A percentile compares a stretch with the other conserved stretches of the same genome.
phyloP scores from a whole-genome alignment of 2,888 invertebrate genomes.

The Oeneis ivallda region DNA sequence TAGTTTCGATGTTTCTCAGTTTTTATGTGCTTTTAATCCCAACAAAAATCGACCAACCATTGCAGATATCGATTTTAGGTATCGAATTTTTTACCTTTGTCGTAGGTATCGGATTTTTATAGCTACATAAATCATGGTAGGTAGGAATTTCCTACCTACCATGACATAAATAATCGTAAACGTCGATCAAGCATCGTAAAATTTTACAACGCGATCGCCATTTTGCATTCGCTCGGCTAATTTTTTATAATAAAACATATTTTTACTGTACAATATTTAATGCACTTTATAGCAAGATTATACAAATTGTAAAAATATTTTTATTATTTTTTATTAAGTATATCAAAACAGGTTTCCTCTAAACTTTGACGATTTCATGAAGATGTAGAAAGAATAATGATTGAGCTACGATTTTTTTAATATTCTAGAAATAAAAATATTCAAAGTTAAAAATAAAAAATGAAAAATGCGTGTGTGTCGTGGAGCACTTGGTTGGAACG shows the following conservation, averaged over 20 bases:
- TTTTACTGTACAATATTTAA: constrained; percentile 19
- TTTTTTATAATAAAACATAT: too few species aligned
- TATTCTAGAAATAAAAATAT: too few species aligned
- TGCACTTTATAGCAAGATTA: constrained; percentile 22
- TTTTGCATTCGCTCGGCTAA: constrained; percentile 22
- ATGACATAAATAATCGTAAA: constrained; percentile 34
- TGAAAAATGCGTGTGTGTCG: too few species aligned
- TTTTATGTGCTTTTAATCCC: neutral
- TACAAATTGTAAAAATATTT: constrained; percentile 11
- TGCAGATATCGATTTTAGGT: constrained; percentile 3
- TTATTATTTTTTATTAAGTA: neutral
- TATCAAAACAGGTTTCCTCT: neutral
- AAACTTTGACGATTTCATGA: neutral
- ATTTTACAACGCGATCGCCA: constrained; percentile 25
- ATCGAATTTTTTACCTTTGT: constrained; percentile 8
- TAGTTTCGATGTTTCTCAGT: neutral
- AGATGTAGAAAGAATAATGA: too few species aligned
- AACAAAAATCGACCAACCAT: neutral
- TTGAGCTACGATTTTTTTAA: too few species aligned
- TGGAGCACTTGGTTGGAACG: too few species aligned
- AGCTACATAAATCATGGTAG: too few species aligned
- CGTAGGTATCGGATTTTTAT: constrained; percentile 28
- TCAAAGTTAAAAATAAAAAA: too few species aligned
- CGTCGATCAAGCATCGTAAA: constrained; percentile 33
- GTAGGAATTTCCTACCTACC: too few species aligned